Conservation (phyloP, 2,888 invertebrate genomes). For the Drosophila birchii region DNA sequence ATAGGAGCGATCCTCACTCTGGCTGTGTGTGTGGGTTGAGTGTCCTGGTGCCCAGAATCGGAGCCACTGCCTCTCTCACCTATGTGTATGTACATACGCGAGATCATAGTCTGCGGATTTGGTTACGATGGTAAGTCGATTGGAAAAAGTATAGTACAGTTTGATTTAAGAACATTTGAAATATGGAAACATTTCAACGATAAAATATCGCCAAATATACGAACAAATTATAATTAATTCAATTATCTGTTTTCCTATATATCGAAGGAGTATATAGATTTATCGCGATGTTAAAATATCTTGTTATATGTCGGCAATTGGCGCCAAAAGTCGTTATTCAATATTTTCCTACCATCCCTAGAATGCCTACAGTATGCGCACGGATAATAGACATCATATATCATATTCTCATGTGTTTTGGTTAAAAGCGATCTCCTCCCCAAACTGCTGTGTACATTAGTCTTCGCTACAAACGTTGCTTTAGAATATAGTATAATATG, state of each 20-base stretch:
- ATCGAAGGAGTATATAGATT: background rate
- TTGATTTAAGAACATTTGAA: background rate
- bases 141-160: background rate
- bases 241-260: background rate
- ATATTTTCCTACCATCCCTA: slow-evolving; percentile 2
- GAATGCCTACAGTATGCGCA: slow-evolving; percentile 25
- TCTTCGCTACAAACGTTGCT: slow-evolving; percentile 39
- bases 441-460: slow-evolving; percentile 37
- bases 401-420: slow-evolving; percentile 29
- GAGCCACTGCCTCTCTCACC: slow-evolving; percentile 23
- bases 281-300: background rate
- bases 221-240: background rate
- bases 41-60: slow-evolving; percentile 20
- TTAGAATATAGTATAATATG: slow-evolving; percentile 49
- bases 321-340: background rate
- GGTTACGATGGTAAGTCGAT: slow-evolving; percentile 7
- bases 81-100: slow-evolving; percentile 43
- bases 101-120: slow-evolving; percentile 32
- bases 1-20: slow-evolving; percentile 52
- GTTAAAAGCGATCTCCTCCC: slow-evolving; percentile 38
- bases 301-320: background rate
- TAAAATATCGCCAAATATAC: background rate
- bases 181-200: background rate
- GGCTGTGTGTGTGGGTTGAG: slow-evolving; percentile 31
- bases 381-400: slow-evolving; percentile 48